Conservation (phyloP, 2,113 vertebrate genomes). For the Eudyptes chrysolophus region DNA sequence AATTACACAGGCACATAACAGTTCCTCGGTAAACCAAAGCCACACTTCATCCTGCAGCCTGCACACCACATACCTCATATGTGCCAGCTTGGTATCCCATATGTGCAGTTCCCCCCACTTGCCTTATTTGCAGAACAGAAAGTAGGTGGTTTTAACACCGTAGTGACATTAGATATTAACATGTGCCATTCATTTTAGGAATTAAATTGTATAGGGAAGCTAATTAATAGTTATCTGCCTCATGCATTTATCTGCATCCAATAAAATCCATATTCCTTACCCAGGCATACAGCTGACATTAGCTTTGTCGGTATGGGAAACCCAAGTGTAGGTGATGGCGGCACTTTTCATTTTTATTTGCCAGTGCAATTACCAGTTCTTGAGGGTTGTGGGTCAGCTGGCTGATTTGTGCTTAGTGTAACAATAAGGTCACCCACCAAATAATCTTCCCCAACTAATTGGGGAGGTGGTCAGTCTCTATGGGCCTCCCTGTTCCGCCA, state of each 20-base stretch:
- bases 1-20: neutral
- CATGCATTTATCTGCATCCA: neutral
- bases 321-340: neutral
- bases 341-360: neutral
- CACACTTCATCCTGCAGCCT: neutral
- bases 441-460: constrained; percentile 11
- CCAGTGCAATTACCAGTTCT: neutral
- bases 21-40: neutral
- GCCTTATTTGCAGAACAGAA: neutral
- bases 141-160: constrained; percentile 37
- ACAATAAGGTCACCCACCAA: constrained; percentile 18
- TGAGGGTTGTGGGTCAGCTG: neutral
- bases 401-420: neutral
- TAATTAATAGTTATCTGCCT: neutral
- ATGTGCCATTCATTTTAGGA: neutral
- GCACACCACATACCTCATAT: neutral
- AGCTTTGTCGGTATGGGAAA: neutral
- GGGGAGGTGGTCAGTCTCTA: constrained; percentile 1
- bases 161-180: constrained; percentile 4
- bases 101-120: neutral
- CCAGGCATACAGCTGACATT: neutral
- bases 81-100: neutral
- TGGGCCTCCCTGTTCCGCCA: neutral
- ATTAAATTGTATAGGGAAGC: neutral
- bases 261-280: neutral